Conservation (phyloP, 2,113 vertebrate genomes). For the Myotis yumanensis region DNA sequence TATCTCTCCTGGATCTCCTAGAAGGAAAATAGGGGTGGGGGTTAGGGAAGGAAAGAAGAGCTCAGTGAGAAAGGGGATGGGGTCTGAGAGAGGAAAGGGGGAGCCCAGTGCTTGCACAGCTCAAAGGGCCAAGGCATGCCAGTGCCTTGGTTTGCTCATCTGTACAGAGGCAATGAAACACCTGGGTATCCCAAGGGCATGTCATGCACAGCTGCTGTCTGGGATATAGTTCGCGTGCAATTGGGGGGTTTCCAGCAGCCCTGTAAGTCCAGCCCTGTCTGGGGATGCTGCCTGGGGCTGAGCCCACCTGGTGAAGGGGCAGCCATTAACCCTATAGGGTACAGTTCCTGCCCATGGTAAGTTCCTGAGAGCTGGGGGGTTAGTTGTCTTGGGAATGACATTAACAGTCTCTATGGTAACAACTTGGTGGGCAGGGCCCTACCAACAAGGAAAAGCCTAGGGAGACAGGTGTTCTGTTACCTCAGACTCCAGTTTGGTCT, state of each 20-base stretch:
- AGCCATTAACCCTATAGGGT: not conserved
- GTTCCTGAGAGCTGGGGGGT: slow-evolving; percentile 60
- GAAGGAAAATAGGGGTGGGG: not conserved
- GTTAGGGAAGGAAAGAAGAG: not conserved
- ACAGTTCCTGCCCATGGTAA: not conserved
- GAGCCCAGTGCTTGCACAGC: not conserved
- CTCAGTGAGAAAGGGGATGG: not conserved
- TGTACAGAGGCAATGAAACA: not conserved
- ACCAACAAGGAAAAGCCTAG: not conserved
- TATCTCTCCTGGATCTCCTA: not conserved
- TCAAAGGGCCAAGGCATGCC: not conserved
- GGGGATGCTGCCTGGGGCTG: not conserved
- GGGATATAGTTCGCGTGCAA: slow-evolving; percentile 7
- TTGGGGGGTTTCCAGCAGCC: not conserved
- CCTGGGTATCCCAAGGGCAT: not conserved
- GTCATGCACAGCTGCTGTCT: not conserved
- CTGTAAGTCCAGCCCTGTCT: not conserved
- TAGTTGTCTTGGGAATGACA: not conserved
- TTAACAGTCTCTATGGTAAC: not conserved
- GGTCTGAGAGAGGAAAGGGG: not conserved
- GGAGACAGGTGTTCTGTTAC: slow-evolving; percentile 51
- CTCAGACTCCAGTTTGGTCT: slow-evolving; percentile 18
- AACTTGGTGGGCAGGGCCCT: not conserved
- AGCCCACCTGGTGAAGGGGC: not conserved
- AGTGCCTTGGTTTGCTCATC: not conserved